These are phyloP conservation scores for Tragopan temminckii DNA, from an alignment of 2,797 vertebrate species.

Conservation along the genomic window DNA sequence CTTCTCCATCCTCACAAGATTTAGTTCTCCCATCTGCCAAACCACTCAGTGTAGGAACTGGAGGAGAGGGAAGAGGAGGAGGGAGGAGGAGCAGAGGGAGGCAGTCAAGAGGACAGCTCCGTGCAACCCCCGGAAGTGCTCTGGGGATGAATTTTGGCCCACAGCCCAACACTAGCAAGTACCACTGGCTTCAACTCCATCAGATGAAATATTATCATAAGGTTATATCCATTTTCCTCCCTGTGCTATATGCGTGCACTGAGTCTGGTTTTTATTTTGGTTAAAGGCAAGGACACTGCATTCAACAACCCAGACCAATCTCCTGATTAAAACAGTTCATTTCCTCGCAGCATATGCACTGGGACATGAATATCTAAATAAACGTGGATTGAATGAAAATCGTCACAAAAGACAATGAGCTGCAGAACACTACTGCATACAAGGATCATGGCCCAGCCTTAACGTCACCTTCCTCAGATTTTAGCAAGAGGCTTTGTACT, in stretches of 20 bases:
- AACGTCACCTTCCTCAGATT: neutral
- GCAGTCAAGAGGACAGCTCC: neutral
- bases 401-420: slow-evolving; percentile 33
- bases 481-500: neutral
- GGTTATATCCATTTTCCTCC: slow-evolving; percentile 10
- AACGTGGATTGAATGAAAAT: slow-evolving; percentile 68
- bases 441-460: neutral
- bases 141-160: slow-evolving; percentile 14
- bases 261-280: slow-evolving; percentile 72
- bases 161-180: neutral
- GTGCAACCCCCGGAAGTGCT: neutral
- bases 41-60: neutral
- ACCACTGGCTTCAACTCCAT: neutral
- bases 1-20: neutral
- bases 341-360: slow-evolving; percentile 23
- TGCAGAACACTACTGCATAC: neutral
- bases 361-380: slow-evolving; percentile 70
- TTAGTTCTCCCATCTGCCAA: neutral
- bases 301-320: slow-evolving; percentile 55
- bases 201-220: slow-evolving; percentile 18
- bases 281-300: slow-evolving; percentile 61
- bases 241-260: neutral
- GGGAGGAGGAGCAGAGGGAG: neutral
- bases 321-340: slow-evolving; percentile 68
- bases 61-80: neutral